These are phyloP conservation scores for Xiphias gladius DNA, from an alignment of 2,113 vertebrate genomes.

Conservation along the genomic window DNA sequence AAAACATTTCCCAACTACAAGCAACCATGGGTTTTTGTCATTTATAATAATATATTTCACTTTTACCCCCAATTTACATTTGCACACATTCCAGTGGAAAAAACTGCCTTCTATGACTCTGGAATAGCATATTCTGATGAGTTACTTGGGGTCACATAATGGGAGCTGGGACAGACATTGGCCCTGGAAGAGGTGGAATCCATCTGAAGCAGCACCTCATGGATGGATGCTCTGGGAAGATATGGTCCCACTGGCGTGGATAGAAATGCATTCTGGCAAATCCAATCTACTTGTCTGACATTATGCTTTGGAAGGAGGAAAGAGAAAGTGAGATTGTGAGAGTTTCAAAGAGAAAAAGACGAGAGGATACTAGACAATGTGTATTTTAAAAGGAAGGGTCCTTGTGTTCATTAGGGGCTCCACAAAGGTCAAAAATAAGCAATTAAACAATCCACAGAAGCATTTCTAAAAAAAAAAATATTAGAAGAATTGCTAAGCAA, in stretches of 20 bases:
- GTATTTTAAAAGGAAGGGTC: neutral
- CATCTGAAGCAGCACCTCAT: conserved; percentile 40
- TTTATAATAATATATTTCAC: neutral
- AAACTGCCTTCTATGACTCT: neutral
- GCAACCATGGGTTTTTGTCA: neutral
- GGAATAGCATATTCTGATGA: conserved; percentile 34
- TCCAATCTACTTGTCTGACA: conserved; percentile 53
- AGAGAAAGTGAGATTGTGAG: neutral
- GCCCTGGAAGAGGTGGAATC: conserved; percentile 21
- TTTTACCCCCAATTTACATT: conserved; percentile 3
- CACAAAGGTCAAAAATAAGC: neutral
- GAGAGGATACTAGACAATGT: neutral
- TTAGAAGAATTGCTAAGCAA: neutral
- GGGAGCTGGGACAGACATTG: conserved; percentile 39
- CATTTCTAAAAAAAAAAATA: neutral
- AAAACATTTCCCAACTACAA: neutral
- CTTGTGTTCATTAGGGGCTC: neutral
- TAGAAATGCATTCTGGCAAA: conserved; percentile 51
- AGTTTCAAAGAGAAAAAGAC: conserved; percentile 5
- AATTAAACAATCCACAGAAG: neutral
- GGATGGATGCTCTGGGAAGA: conserved; percentile 52
- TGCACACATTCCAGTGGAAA: conserved; percentile 10
- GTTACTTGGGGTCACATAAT: conserved; percentile 51
- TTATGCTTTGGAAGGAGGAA: conserved; percentile 24
- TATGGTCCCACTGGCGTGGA: conserved; percentile 36